Evolutionary conservation across 2,888 invertebrate genomes (phyloP).

Genomic region (Cantharis rustica): DNA sequence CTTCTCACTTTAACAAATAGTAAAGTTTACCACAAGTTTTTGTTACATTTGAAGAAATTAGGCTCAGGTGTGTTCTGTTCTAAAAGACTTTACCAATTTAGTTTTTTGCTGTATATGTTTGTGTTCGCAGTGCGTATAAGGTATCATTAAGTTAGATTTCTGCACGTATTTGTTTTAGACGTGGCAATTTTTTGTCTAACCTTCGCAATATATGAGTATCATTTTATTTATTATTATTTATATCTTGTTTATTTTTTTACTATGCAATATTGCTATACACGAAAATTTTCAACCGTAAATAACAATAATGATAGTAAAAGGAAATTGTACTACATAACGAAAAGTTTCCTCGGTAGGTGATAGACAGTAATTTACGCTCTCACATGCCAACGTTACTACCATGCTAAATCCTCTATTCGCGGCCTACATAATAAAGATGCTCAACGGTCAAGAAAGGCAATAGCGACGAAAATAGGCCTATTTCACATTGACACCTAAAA

Average conservation of each 20-base stretch:
- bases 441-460: conserved; percentile 18
- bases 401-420: conserved; percentile 7
- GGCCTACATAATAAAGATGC: conserved; percentile 18
- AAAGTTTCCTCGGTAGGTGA: conserved; percentile 15
- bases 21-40: conserved; percentile 19
- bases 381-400: conserved; percentile 15
- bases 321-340: conserved; percentile 13
- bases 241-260: background rate
- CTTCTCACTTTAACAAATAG: conserved; percentile 19
- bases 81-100: conserved; percentile 31
- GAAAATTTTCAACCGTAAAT: background rate
- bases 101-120: conserved; percentile 24
- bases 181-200: background rate
- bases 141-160: conserved; percentile 28
- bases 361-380: conserved; percentile 16
- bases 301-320: background rate
- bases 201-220: background rate
- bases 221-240: background rate
- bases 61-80: conserved; percentile 31
- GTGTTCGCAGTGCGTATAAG: conserved; percentile 9
- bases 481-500: conserved; percentile 20
- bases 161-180: conserved; percentile 24
- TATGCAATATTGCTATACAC: background rate
- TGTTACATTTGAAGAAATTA: conserved; percentile 20
- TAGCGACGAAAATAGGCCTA: conserved; percentile 8